phyloP scores from a whole-genome alignment of 2,113 vertebrate species.

The Tachycineta bicolor region DNA sequence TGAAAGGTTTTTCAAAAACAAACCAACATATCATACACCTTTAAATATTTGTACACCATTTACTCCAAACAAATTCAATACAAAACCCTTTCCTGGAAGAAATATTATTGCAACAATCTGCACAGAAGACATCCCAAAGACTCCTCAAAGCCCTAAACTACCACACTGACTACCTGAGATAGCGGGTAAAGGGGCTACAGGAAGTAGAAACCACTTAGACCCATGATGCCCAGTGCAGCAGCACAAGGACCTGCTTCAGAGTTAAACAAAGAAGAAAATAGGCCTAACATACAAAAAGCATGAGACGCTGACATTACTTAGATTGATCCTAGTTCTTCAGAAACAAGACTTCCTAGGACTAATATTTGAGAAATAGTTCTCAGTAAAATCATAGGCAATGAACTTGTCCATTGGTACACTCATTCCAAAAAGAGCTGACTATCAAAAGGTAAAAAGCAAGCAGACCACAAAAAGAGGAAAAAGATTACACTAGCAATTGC shows the following conservation, averaged over 20 bases:
- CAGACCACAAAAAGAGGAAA: neutral
- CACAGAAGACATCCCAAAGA: neutral
- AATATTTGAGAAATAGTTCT: neutral
- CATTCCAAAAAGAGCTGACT: neutral
- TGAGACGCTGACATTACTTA: neutral
- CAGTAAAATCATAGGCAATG: neutral
- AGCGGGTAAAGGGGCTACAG: fast-evolving
- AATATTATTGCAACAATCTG: neutral
- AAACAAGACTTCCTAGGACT: neutral
- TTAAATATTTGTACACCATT: neutral
- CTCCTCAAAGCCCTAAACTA: neutral
- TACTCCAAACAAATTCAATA: neutral
- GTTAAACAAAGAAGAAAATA: neutral
- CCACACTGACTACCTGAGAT: neutral
- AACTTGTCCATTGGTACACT: fast-evolving
- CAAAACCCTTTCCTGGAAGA: neutral
- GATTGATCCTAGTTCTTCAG: neutral
- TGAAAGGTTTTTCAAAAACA: neutral
- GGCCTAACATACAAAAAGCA: neutral
- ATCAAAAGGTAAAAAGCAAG: neutral
- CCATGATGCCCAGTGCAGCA: neutral
- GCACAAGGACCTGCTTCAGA: neutral
- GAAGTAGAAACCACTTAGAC: neutral
- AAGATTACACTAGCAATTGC: neutral
- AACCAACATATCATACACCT: neutral